Percentiles rank a stretch among this genome's conserved stretches.
Conservation (phyloP, 2,113 vertebrate species). For the Benitochromis conjunctus region DNA sequence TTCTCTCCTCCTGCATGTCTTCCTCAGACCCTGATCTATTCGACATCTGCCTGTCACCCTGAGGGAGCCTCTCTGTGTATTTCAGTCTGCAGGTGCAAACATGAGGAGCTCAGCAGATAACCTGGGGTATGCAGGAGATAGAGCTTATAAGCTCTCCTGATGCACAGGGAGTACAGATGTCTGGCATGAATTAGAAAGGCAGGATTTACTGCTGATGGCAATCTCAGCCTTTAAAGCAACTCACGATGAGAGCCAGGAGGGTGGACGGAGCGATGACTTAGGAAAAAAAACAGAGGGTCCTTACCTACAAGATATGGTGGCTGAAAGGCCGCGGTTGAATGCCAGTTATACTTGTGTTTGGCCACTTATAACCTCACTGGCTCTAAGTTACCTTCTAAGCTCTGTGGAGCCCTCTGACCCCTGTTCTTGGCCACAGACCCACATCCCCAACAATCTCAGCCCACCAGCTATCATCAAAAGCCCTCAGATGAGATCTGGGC, state of each 20-base stretch:
- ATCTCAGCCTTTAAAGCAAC: neutral
- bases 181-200: neutral
- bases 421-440: neutral
- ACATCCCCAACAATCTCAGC: neutral
- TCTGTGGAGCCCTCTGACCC: neutral
- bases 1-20: neutral
- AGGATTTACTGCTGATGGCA: slow-evolving; percentile 32
- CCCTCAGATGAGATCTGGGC: slow-evolving; percentile 11
- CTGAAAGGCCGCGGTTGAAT: neutral
- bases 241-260: neutral
- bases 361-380: slow-evolving; percentile 7
- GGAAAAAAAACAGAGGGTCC: neutral
- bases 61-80: neutral
- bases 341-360: slow-evolving; percentile 22
- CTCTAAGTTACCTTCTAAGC: neutral
- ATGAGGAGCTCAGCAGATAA: slow-evolving; percentile 40
- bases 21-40: slow-evolving; percentile 6
- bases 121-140: neutral
- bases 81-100: slow-evolving; percentile 38
- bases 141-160: neutral
- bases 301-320: neutral
- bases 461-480: slow-evolving; percentile 20
- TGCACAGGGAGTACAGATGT: neutral
- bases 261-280: neutral
- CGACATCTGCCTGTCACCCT: slow-evolving; percentile 18